A percentile compares a stretch with the other conserved stretches of the same genome.
Conservation (phyloP, 1,140 invertebrate species). For the Dolichoris vasculosae region DNA sequence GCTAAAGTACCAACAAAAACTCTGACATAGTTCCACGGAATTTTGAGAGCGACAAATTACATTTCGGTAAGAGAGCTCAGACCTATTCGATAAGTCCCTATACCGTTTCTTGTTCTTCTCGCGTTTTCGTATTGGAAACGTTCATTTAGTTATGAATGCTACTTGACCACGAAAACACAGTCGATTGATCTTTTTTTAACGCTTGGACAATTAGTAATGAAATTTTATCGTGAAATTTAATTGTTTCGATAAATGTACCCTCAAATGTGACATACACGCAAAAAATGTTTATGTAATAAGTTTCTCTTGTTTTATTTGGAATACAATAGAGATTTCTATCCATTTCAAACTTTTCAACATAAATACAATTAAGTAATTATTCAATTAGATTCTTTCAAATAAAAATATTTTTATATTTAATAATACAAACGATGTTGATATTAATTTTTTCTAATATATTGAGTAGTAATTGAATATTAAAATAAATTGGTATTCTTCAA, state of each 20-base stretch:
- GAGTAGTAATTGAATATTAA: not conserved
- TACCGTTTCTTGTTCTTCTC: slow-evolving; percentile 15
- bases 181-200: slow-evolving; percentile 22
- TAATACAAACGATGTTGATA: not conserved
- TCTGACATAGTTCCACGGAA: not conserved
- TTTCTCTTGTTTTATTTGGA: not conserved
- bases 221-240: slow-evolving; percentile 44
- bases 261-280: not conserved
- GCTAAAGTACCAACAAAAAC: not conserved
- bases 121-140: slow-evolving; percentile 16
- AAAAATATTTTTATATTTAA: not conserved
- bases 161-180: not conserved
- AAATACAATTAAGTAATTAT: not conserved
- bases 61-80: not conserved
- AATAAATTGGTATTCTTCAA: not conserved
- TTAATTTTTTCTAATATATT: not conserved
- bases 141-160: slow-evolving; percentile 22
- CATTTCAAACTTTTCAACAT: not conserved
- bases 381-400: not conserved
- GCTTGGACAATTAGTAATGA: slow-evolving; percentile 31
- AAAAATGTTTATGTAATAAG: slow-evolving; percentile 13
- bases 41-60: slow-evolving; percentile 25
- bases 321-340: not conserved
- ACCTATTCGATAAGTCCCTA: not conserved
- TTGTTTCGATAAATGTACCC: slow-evolving; percentile 15